These are phyloP conservation scores for Cryptoprocta ferox DNA, from an alignment of 2,797 vertebrate genomes.

Conservation along the genomic window DNA sequence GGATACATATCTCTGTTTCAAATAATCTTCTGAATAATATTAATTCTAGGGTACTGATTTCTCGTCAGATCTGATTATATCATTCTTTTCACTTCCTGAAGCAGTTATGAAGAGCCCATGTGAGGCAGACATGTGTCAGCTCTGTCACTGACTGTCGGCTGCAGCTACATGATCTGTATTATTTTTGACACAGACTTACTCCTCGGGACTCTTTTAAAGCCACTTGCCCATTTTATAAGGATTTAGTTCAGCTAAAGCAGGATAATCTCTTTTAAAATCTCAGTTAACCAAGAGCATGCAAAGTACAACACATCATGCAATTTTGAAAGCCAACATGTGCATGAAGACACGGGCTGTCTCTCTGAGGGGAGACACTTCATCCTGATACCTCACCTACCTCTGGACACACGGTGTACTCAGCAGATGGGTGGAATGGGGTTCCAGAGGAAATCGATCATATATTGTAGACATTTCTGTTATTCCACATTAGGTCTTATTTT, in stretches of 20 bases:
- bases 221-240: conserved; percentile 14
- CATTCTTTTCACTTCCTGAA: background rate
- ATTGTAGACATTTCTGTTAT: background rate
- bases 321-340: background rate
- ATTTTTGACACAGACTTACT: conserved; percentile 30
- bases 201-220: background rate
- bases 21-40: background rate
- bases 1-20: background rate
- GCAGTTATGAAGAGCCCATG: background rate
- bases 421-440: background rate
- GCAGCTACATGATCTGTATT: background rate
- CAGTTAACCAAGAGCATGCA: background rate
- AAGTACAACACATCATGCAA: background rate
- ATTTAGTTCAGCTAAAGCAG: conserved; percentile 42
- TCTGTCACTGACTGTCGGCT: background rate
- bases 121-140: background rate
- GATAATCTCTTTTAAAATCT: conserved; percentile 7
- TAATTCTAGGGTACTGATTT: background rate
- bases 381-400: background rate
- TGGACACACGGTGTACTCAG: background rate
- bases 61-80: background rate
- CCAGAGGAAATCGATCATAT: background rate
- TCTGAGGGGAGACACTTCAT: background rate
- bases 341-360: background rate
- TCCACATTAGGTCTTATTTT: background rate